Evolutionary conservation across 1,140 invertebrate genomes (phyloP).

Genomic region (Rhynchophorus ferrugineus): DNA sequence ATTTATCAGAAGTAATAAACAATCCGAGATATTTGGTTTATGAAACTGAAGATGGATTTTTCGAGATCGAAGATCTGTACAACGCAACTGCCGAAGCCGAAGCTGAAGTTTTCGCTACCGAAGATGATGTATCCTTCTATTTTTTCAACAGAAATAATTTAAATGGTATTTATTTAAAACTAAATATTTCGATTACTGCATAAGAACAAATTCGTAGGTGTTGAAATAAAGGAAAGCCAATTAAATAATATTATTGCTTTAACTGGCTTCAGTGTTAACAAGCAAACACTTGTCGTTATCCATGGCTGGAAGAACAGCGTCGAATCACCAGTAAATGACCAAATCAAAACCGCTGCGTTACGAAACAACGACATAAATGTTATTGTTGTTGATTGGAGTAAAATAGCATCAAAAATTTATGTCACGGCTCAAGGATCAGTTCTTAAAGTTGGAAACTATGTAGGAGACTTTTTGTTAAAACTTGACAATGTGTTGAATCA

Average conservation of each 20-base stretch:
- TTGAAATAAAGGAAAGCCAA: constrained; percentile 1
- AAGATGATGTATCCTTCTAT: constrained; percentile 22
- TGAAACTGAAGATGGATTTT: constrained; percentile 22
- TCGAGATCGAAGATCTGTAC: constrained; percentile 18
- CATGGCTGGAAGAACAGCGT: constrained; percentile 39
- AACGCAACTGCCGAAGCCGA: not conserved
- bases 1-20: too few species aligned
- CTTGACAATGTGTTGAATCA: constrained; percentile 42
- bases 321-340: constrained; percentile 31
- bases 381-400: constrained; percentile 52
- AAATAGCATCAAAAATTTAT: constrained; percentile 37
- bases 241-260: not conserved
- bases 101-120: constrained; percentile 4
- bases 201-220: not conserved
- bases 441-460: constrained; percentile 42
- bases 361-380: constrained; percentile 45
- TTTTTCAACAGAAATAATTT: constrained; percentile 26
- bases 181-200: constrained; percentile 43
- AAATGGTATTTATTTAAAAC: constrained; percentile 7
- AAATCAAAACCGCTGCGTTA: constrained; percentile 39
- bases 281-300: constrained; percentile 35
- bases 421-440: constrained; percentile 44
- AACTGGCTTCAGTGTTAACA: constrained; percentile 17
- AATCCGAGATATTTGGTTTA: constrained; percentile 15
- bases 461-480: constrained; percentile 48